Conservation (phyloP, 2,113 vertebrate genomes). For the Mohoua ochrocephala region DNA sequence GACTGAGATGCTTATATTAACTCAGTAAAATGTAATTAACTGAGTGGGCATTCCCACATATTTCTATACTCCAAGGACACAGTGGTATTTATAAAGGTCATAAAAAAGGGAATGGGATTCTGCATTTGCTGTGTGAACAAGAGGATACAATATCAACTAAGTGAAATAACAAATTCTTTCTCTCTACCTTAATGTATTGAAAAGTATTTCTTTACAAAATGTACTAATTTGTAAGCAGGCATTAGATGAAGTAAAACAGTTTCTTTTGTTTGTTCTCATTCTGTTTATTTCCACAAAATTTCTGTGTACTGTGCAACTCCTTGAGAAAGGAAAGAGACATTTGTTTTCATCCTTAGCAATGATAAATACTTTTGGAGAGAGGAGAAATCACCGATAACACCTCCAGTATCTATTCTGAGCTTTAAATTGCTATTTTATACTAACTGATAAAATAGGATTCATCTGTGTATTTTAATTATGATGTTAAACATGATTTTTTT, state of each 20-base stretch:
- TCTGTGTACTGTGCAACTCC: neutral
- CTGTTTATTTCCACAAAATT: neutral
- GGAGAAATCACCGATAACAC: neutral
- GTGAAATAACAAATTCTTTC: neutral
- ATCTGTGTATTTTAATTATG: neutral
- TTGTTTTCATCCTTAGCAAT: neutral
- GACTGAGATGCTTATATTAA: neutral
- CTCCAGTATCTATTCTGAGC: neutral
- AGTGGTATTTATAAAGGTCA: constrained; percentile 5
- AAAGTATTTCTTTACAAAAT: neutral
- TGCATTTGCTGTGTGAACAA: neutral
- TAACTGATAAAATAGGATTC: neutral
- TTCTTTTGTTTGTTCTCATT: neutral
- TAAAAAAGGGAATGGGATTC: neutral
- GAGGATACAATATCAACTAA: neutral
- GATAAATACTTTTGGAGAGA: neutral
- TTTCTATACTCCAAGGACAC: neutral
- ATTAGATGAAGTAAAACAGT: neutral
- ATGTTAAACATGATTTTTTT: neutral
- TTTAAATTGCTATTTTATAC: neutral
- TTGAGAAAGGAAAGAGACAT: neutral
- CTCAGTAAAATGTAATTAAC: neutral
- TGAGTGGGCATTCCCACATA: neutral
- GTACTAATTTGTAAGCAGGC: neutral
- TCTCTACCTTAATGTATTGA: neutral